Conservation (phyloP, 2,888 invertebrate species). For the Amiota communis region DNA sequence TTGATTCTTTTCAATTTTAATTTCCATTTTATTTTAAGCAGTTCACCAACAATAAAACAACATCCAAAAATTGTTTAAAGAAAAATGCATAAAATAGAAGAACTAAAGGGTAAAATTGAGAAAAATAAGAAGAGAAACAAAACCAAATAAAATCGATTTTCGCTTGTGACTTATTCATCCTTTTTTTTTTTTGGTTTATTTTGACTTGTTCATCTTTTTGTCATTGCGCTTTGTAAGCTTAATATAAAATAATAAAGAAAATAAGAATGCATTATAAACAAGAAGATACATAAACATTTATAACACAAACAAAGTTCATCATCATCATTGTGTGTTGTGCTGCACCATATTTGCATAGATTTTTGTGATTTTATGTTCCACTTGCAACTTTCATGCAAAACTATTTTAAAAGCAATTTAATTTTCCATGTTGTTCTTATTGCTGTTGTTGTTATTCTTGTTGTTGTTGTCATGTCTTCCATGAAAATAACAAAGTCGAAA, state of each 20-base stretch:
- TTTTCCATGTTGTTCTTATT: too few species aligned
- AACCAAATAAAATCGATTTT: slow-evolving; percentile 8
- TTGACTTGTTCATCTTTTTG: neutral
- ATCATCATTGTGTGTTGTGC: neutral
- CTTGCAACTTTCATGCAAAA: neutral
- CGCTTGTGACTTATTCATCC: neutral
- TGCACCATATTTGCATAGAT: slow-evolving; percentile 1
- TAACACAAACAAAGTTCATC: neutral
- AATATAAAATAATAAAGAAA: neutral
- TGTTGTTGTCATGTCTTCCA: too few species aligned
- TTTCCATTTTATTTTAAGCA: too few species aligned
- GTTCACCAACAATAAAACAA: too few species aligned
- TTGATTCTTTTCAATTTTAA: too few species aligned
- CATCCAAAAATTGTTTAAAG: too few species aligned
- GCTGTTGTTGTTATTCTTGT: too few species aligned
- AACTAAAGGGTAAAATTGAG: neutral
- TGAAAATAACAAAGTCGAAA: too few species aligned
- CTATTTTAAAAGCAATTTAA: slow-evolving; percentile 7
- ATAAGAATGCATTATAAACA: too few species aligned
- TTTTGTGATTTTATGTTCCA: neutral
- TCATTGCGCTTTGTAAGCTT: neutral
- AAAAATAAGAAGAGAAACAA: neutral
- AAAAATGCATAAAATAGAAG: neutral
- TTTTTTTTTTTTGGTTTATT: neutral
- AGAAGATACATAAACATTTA: neutral